Evolutionary conservation across 2,888 invertebrate species (phyloP).

Genomic region (Dasysyrphus tricinctus): DNA sequence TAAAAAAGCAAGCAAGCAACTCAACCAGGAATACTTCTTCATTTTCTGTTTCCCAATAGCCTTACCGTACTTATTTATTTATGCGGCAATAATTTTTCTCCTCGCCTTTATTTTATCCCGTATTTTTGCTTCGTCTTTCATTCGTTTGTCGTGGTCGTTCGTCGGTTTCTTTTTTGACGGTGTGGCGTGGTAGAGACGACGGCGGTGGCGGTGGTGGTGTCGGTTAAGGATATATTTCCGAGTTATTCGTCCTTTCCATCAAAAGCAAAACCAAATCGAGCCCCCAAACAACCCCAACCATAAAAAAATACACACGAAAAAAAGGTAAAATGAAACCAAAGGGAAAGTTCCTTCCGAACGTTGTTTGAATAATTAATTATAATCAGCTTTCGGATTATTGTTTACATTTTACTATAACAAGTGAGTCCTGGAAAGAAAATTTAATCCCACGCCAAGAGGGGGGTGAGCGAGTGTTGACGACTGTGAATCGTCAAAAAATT

Average conservation of each 20-base stretch:
- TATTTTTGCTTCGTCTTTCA: not conserved
- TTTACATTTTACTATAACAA: constrained; percentile 43
- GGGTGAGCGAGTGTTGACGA: not conserved
- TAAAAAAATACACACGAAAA: constrained; percentile 15
- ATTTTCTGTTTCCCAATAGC: constrained; percentile 37
- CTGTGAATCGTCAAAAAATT: not conserved
- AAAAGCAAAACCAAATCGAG: constrained; percentile 23
- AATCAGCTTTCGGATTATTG: constrained; percentile 66
- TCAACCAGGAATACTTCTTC: constrained; percentile 37
- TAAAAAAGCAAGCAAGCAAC: not conserved
- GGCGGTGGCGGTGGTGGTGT: not conserved
- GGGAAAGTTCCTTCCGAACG: constrained; percentile 54
- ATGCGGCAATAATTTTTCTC: constrained; percentile 65
- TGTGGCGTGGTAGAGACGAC: not conserved
- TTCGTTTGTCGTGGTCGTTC: constrained; percentile 27
- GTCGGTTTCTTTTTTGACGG: constrained; percentile 3
- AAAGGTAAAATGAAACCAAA: constrained; percentile 32
- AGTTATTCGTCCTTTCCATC: constrained; percentile 47
- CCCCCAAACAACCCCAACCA: constrained; percentile 17
- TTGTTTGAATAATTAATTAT: constrained; percentile 67
- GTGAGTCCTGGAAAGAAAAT: constrained; percentile 39
- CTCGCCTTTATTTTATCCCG: constrained; percentile 19
- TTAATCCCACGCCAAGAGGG: constrained; percentile 40
- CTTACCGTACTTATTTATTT: constrained; percentile 66
- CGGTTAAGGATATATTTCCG: constrained; percentile 48